phyloP scores from a whole-genome alignment of 2,113 vertebrate species.

The Laticauda colubrina region DNA sequence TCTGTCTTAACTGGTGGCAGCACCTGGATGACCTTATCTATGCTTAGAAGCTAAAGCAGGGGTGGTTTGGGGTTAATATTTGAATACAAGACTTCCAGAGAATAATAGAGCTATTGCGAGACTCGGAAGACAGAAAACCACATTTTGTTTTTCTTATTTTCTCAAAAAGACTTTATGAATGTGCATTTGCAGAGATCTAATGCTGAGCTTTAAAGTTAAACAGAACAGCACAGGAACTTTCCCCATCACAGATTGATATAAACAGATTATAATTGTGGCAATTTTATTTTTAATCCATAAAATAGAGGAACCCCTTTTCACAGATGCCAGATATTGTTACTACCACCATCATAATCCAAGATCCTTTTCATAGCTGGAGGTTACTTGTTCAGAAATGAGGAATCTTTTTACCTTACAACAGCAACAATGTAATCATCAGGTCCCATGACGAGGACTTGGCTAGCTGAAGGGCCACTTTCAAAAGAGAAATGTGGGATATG shows the following conservation, averaged over 20 bases:
- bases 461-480: conserved; percentile 73
- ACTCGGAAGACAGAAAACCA: background rate
- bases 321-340: background rate
- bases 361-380: background rate
- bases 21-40: background rate
- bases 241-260: background rate
- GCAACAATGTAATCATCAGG: conserved; percentile 94
- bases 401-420: conserved; percentile 80
- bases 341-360: background rate
- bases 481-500: conserved; percentile 69
- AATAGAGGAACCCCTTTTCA: background rate
- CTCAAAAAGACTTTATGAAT: background rate
- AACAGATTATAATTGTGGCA: background rate
- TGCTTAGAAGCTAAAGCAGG: background rate
- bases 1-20: background rate
- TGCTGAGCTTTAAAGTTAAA: background rate
- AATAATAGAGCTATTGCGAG: background rate
- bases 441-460: conserved; percentile 94
- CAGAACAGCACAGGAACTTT: background rate
- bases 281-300: background rate
- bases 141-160: background rate
- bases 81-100: background rate
- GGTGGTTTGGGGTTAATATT: background rate
- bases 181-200: background rate
- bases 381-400: background rate